phyloP scores from a whole-genome alignment of 2,113 vertebrate species.

The Actenoides hombroni region DNA sequence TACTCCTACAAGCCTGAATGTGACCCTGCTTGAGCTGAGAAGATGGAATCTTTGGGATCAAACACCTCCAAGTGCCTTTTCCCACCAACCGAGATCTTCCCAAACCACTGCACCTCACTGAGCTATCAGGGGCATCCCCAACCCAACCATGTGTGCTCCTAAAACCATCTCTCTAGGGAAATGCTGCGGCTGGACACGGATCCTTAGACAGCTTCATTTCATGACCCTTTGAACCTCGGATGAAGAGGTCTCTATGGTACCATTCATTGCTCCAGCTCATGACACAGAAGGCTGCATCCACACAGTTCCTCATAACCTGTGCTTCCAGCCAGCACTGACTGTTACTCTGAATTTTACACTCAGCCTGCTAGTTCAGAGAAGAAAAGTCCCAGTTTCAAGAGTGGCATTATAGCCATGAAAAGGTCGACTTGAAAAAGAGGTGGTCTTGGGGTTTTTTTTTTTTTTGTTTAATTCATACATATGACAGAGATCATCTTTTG shows the following conservation, averaged over 20 bases:
- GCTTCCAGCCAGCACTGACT: neutral
- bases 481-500: neutral
- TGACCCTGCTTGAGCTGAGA: neutral
- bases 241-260: neutral
- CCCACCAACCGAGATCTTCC: neutral
- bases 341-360: accelerated
- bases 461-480: neutral
- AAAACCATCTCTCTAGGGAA: neutral
- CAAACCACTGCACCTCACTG: neutral
- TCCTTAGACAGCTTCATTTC: neutral
- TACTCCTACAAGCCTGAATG: neutral
- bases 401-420: neutral
- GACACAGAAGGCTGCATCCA: neutral
- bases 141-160: no score
- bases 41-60: accelerated
- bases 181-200: neutral
- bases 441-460: neutral
- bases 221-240: neutral
- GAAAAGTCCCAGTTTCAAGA: neutral
- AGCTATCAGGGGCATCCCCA: neutral
- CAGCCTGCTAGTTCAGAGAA: neutral
- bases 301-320: neutral
- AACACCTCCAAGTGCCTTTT: neutral
- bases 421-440: neutral
- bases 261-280: neutral